These are phyloP conservation scores for Elaphurus davidianus DNA, from an alignment of 2,113 vertebrate genomes.

Conservation along the genomic window DNA sequence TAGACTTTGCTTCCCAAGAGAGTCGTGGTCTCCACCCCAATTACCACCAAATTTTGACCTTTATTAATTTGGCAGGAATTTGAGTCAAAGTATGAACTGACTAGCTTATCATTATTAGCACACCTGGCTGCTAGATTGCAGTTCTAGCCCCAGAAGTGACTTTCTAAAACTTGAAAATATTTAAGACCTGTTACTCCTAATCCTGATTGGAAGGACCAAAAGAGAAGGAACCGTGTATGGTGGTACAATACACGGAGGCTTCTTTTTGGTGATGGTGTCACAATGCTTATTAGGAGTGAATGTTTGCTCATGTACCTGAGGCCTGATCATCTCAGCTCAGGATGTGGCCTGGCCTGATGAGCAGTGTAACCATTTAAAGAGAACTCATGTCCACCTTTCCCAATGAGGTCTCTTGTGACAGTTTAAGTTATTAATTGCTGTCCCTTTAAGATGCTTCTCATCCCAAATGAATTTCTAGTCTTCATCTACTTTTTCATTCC, in stretches of 20 bases:
- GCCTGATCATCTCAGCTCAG: not conserved
- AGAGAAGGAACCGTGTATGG: not conserved
- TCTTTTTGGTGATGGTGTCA: not conserved
- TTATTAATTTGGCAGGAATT: constrained; percentile 5
- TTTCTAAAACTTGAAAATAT: not conserved
- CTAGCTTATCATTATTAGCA: not conserved
- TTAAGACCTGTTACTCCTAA: not conserved
- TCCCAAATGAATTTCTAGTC: constrained; percentile 16
- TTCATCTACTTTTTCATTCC: not conserved
- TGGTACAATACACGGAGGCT: not conserved
- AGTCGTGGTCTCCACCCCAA: constrained; percentile 56
- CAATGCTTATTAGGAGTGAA: not conserved
- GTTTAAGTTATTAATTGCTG: not conserved
- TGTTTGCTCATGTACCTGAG: not conserved
- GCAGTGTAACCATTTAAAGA: not conserved
- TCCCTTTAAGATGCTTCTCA: not conserved
- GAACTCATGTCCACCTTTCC: not conserved
- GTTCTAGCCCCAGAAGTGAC: not conserved
- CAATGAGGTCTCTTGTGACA: not conserved
- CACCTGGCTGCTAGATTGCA: not conserved
- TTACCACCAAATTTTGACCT: constrained; percentile 25
- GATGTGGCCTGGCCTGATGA: not conserved
- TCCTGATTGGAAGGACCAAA: not conserved
- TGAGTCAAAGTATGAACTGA: not conserved
- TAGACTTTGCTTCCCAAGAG: constrained; percentile 73